Percentiles rank a stretch among this genome's conserved stretches.
Evolutionary conservation across 1,140 invertebrate species (phyloP).

Genomic region (Drosophila asahinai): DNA sequence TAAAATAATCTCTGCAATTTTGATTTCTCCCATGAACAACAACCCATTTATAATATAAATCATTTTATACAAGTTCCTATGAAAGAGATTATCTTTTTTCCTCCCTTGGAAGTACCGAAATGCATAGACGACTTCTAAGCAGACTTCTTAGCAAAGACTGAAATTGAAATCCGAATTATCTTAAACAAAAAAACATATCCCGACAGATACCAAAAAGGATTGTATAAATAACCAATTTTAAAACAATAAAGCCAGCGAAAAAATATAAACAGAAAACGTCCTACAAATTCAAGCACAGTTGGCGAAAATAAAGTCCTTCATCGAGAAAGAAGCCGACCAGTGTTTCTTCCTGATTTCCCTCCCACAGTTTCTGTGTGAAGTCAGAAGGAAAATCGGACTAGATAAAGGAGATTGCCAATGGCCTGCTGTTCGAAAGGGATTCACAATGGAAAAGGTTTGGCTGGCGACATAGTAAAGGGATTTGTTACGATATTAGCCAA

Average conservation of each 20-base stretch:
- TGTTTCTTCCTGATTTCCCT: not conserved
- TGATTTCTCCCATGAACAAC: too few relatives aligned
- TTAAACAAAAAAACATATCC: not conserved
- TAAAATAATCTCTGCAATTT: too few relatives aligned
- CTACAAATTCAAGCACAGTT: constrained; percentile 67
- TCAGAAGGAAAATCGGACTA: constrained; percentile 53
- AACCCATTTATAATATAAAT: too few relatives aligned
- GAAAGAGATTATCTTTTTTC: not conserved
- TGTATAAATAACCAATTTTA: constrained; percentile 30
- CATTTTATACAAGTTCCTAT: too few relatives aligned
- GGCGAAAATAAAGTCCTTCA: constrained; percentile 64
- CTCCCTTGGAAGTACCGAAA: too few relatives aligned
- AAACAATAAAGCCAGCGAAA: constrained; percentile 56
- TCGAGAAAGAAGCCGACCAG: constrained; percentile 13
- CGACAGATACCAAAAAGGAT: not conserved
- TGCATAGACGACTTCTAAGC: not conserved
- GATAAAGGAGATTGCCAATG: constrained; percentile 51
- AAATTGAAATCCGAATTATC: constrained; percentile 2
- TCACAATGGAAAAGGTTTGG: constrained; percentile 7
- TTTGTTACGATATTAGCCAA: constrained; percentile 65
- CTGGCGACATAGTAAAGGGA: constrained; percentile 35
- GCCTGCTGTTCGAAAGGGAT: not conserved
- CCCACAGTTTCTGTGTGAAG: constrained; percentile 5
- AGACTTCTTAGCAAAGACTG: not conserved
- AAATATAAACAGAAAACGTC: constrained; percentile 44